Evolutionary conservation across 2,113 vertebrate genomes (phyloP), one percentile per base, ranked within the genome.

Genomic region (Eubucco bourcierii): DNA sequence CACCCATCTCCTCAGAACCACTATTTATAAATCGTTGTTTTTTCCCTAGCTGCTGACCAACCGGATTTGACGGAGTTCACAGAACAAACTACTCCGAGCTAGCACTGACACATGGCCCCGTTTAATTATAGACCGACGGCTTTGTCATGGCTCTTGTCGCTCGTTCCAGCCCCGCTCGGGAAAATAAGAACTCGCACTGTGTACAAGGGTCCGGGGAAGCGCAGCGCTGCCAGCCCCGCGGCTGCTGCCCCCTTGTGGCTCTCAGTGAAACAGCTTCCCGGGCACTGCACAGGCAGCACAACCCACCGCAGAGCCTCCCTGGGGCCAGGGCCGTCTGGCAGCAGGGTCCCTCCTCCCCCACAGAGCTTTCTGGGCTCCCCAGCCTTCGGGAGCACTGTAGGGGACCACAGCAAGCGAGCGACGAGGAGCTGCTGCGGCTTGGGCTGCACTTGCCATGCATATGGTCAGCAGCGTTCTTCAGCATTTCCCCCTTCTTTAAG

Each of bases 391-490:
- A 52, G n/a, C 21, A 50, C 47, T 52, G 23, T 13, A 25, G 23
- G 47, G 50, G 12, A 23, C 50, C 34, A 44, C 53, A 20, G 3
- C 12, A 15, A 4, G 24, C 19, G 15, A 34, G 29, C 55, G 15
- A 34, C 6, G 2, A 37, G 46, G 29, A 25, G 70, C 31, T n/a
- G n/a, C 70, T 2, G 7, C 34, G 9, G 27, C 53, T 13, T 12
- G 2, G 15, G 31, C 3, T 9, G 11, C 37, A 11, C 44, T 14
- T 55, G 2, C 39, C 23, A 2, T 1, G 23, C 7, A 28, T 1
- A 0, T 1, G 4, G 7, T 2, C 14, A 15, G 65, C 33, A 15
- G 10, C 4, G 33, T 2, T 12, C 75, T 21, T 20, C 0, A 39
- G 61, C 46, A 4, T 31, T 11, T 46, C 3, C 50, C 5, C 25